These are phyloP conservation scores for Rousettus leschenaultii DNA, from an alignment of 2,113 vertebrate genomes.

Conservation along the genomic window DNA sequence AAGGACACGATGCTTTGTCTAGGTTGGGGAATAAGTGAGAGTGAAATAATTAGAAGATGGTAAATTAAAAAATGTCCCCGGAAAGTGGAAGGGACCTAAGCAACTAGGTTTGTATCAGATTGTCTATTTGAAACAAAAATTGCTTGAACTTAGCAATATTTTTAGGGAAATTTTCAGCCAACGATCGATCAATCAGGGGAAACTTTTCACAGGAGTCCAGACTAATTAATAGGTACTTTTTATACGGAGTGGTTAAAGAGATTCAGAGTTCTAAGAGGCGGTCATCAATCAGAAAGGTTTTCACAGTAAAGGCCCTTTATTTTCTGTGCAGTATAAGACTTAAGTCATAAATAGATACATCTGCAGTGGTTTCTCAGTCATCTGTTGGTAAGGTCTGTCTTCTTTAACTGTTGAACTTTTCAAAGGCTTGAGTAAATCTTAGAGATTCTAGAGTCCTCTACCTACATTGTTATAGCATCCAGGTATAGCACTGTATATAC, in stretches of 20 bases:
- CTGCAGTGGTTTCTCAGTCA: background rate
- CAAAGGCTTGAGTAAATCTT: background rate
- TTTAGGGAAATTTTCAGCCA: slow-evolving; percentile 9
- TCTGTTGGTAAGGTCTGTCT: background rate
- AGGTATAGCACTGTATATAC: background rate
- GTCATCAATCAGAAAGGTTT: background rate
- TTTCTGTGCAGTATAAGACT: background rate
- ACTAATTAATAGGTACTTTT: background rate
- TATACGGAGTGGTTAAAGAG: background rate
- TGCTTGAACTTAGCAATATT: background rate
- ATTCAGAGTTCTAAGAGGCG: background rate
- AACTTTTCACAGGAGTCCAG: background rate
- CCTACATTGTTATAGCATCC: background rate
- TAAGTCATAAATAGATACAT: background rate
- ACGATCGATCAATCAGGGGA: background rate
- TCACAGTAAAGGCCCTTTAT: background rate
- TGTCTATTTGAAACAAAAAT: slow-evolving; percentile 8
- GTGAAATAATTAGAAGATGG: background rate
- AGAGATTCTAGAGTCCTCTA: background rate
- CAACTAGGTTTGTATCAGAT: background rate
- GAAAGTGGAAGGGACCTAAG: background rate
- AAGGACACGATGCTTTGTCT: background rate
- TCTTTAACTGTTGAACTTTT: background rate
- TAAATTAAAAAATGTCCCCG: background rate
- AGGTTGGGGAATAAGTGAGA: background rate